These are phyloP conservation scores for Mellivora capensis DNA, from an alignment of 2,113 vertebrate genomes.

Conservation along the genomic window DNA sequence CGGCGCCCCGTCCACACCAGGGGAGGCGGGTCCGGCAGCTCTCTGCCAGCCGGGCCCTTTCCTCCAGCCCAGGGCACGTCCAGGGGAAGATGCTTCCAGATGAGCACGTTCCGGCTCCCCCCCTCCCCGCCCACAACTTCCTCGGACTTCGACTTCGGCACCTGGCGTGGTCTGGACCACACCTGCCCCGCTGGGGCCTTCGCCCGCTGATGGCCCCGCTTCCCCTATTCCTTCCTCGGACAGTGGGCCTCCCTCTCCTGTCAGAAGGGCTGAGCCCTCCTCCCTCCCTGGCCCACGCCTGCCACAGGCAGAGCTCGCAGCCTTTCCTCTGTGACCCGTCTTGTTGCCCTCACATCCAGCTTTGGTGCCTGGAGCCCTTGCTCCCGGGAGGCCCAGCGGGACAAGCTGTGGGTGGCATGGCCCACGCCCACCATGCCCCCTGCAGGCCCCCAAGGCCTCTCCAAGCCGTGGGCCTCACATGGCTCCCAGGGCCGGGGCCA, in stretches of 20 bases:
- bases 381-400: not conserved
- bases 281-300: not conserved
- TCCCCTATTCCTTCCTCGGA: not conserved
- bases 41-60: not conserved
- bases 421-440: too few species aligned
- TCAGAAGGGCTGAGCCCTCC: not conserved
- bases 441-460: not conserved
- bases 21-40: not conserved
- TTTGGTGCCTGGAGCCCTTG: not conserved
- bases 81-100: not conserved
- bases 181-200: not conserved
- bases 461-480: not conserved
- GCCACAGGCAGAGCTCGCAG: not conserved
- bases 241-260: not conserved
- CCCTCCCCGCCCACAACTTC: not conserved
- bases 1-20: not conserved
- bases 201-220: not conserved
- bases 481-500: not conserved
- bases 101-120: accelerated
- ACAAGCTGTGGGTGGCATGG: not conserved
- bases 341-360: not conserved
- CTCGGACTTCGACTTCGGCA: accelerated
- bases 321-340: too few species aligned
- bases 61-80: not conserved
- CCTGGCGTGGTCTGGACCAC: not conserved